These are phyloP conservation scores for Taenaris catops DNA, from an alignment of 2,888 invertebrate species.

Conservation along the genomic window DNA sequence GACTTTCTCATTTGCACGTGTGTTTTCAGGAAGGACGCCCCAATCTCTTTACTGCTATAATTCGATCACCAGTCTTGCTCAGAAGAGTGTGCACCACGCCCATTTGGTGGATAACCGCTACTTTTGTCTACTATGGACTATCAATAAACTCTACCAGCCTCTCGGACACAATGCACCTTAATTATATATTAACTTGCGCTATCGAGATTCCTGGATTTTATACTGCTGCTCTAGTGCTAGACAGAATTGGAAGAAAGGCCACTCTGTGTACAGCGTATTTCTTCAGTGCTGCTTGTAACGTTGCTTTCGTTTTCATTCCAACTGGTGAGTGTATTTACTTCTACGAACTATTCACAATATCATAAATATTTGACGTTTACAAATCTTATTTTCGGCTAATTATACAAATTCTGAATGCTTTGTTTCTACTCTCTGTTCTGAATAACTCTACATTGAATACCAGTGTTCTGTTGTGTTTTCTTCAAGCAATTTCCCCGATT, in stretches of 20 bases:
- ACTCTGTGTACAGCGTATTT: conserved; percentile 80
- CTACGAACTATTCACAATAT: too few species aligned
- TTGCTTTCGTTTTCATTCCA: conserved; percentile 68
- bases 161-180: conserved; percentile 85
- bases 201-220: conserved; percentile 86
- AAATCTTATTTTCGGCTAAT: too few species aligned
- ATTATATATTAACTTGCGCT: conserved; percentile 82
- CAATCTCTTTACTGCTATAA: too few species aligned
- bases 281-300: conserved; percentile 71
- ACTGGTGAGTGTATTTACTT: conserved; percentile 59
- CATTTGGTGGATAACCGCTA: conserved; percentile 89
- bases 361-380: too few species aligned
- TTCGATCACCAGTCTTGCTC: conserved; percentile 60
- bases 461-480: too few species aligned
- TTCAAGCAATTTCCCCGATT: too few species aligned
- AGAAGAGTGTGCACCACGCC: conserved; percentile 82
- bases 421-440: too few species aligned
- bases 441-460: too few species aligned
- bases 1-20: too few species aligned
- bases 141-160: conserved; percentile 87
- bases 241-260: conserved; percentile 81
- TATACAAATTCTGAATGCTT: too few species aligned
- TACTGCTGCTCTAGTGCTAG: conserved; percentile 80
- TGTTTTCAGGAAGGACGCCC: too few species aligned
- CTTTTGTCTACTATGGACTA: conserved; percentile 88